phyloP scores from a whole-genome alignment of 2,888 invertebrate species.

The Clostera curtula region DNA sequence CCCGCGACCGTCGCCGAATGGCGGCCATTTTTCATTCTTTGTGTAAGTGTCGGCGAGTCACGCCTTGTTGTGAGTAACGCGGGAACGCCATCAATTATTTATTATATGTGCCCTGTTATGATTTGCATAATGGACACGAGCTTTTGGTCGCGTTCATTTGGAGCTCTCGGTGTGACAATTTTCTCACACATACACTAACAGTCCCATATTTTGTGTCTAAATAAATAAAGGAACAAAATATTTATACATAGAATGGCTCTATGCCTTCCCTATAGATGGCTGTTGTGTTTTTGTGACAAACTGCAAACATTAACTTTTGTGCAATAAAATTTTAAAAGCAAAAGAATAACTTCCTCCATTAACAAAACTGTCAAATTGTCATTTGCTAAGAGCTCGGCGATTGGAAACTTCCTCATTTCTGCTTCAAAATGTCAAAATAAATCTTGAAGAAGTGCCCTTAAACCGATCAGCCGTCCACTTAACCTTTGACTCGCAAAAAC shows the following conservation, averaged over 20 bases:
- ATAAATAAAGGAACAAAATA: no score
- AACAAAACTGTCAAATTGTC: no score
- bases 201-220: no score
- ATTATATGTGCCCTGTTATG: constrained; percentile 28
- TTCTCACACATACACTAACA: no score
- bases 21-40: constrained; percentile 53
- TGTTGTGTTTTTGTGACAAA: no score
- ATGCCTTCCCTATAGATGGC: no score
- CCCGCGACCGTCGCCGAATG: constrained; percentile 8
- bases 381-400: no score
- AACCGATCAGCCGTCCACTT: constrained; percentile 4
- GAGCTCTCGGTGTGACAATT: no score
- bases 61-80: constrained; percentile 29
- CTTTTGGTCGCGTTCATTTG: constrained; percentile 18
- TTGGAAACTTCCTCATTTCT: not conserved
- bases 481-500: constrained; percentile 10
- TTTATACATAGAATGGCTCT: no score
- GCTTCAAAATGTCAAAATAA: not conserved
- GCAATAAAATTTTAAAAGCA: no score
- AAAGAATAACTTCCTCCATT: no score
- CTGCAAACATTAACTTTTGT: no score
- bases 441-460: constrained; percentile 1
- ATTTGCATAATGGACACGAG: constrained; percentile 6
- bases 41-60: constrained; percentile 37
- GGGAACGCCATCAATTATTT: constrained; percentile 34